Conservation (phyloP, 1,140 invertebrate genomes). For the Eriocheir sinensis region DNA sequence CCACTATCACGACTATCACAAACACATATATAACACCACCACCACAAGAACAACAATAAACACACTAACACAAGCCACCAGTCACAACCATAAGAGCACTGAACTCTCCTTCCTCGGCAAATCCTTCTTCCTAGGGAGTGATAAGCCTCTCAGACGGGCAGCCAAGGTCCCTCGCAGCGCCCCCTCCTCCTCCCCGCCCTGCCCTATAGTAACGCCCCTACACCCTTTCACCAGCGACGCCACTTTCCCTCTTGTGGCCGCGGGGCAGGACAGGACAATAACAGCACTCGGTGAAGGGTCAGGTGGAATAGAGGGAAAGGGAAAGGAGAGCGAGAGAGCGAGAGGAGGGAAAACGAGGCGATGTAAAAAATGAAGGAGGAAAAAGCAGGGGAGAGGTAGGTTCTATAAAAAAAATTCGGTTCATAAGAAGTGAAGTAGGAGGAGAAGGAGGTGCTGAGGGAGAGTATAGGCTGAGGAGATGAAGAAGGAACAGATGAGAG, state of each 20-base stretch:
- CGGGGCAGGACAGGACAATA: background rate
- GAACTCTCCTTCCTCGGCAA: too few relatives aligned
- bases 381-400: too few relatives aligned
- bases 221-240: background rate
- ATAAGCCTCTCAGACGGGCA: background rate
- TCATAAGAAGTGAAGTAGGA: background rate
- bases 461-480: too few relatives aligned
- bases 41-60: too few relatives aligned
- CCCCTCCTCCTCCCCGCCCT: background rate
- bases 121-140: background rate
- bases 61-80: too few relatives aligned
- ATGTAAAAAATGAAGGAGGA: too few relatives aligned
- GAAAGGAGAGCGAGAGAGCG: background rate
- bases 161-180: background rate
- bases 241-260: slow-evolving; percentile 9
- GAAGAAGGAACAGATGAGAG: background rate
- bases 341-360: slow-evolving; percentile 3
- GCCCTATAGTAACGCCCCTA: background rate
- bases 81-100: too few relatives aligned
- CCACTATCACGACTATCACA: too few relatives aligned
- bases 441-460: too few relatives aligned
- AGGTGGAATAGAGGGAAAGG: background rate
- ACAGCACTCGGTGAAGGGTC: background rate
- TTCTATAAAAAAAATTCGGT: background rate
- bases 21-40: too few relatives aligned